phyloP scores from a whole-genome alignment of 2,888 invertebrate genomes.

The Agonopterix arenella region DNA sequence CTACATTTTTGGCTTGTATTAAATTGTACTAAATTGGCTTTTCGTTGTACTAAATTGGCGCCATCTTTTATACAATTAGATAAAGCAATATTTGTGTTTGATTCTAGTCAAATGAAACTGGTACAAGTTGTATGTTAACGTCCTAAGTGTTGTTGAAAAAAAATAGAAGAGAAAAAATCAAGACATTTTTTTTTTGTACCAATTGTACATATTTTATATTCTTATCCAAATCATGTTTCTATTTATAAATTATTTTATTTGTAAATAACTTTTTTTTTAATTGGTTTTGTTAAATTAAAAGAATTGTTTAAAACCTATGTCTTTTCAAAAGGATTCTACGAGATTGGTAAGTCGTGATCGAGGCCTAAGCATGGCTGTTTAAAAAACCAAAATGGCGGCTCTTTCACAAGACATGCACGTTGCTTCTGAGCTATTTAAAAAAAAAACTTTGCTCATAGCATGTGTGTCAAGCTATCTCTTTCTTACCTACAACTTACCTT shows the following conservation, averaged over 20 bases:
- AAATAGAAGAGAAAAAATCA: neutral
- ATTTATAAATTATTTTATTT: constrained; percentile 8
- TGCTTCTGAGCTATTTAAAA: constrained; percentile 3
- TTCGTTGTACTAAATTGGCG: no score
- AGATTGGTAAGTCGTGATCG: constrained; percentile 58
- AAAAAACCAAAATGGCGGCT: constrained; percentile 16
- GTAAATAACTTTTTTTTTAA: constrained; percentile 19
- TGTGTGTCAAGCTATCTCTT: constrained; percentile 18
- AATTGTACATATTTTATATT: constrained; percentile 5
- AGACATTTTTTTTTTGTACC: neutral
- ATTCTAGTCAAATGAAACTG: neutral
- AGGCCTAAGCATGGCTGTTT: constrained; percentile 24
- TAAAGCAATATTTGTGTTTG: neutral
- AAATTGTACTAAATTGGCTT: no score
- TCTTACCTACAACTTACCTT: neutral
- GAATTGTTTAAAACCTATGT: constrained; percentile 30
- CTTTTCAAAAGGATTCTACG: constrained; percentile 65
- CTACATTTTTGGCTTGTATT: no score
- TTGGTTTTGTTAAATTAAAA: constrained; percentile 18
- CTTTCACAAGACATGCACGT: constrained; percentile 10
- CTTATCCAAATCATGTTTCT: constrained; percentile 14
- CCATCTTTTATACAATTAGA: no score
- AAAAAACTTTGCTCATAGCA: constrained; percentile 11
- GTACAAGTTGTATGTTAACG: neutral
- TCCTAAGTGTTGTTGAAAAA: neutral